Conservation (phyloP, 2,888 invertebrate species). For the Eristalis intricaria region DNA sequence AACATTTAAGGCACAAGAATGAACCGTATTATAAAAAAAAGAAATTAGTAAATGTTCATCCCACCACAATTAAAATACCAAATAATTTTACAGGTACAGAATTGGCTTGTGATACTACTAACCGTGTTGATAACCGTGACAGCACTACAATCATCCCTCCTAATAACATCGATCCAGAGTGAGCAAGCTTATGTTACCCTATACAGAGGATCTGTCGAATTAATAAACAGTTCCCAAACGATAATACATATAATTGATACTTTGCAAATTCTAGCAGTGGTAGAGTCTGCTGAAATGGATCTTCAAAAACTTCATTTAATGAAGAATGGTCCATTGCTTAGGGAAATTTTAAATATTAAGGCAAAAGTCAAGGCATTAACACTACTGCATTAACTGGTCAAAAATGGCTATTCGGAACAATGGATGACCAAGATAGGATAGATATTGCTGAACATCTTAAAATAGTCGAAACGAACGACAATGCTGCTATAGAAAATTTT, state of each 20-base stretch:
- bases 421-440: neutral
- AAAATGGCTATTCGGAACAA: neutral
- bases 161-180: neutral
- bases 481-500: slow-evolving; percentile 14
- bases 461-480: too few species aligned
- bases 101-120: neutral
- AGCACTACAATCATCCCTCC: neutral
- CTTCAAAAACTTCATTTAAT: neutral
- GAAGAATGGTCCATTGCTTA: neutral
- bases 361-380: slow-evolving; percentile 7
- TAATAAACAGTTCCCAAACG: neutral
- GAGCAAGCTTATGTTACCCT: neutral
- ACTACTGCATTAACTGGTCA: slow-evolving; percentile 1
- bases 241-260: too few species aligned
- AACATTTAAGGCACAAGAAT: slow-evolving; percentile 1
- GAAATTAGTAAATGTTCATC: neutral
- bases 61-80: neutral
- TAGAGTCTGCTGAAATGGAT: neutral
- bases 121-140: neutral
- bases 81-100: neutral
- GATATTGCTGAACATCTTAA: slow-evolving; percentile 6
- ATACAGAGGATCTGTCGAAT: neutral
- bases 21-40: neutral
- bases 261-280: neutral
- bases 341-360: slow-evolving; percentile 6